Base-by-base conservation (phyloP, 2,113 vertebrate genomes). In the Solea solea region DNA sequence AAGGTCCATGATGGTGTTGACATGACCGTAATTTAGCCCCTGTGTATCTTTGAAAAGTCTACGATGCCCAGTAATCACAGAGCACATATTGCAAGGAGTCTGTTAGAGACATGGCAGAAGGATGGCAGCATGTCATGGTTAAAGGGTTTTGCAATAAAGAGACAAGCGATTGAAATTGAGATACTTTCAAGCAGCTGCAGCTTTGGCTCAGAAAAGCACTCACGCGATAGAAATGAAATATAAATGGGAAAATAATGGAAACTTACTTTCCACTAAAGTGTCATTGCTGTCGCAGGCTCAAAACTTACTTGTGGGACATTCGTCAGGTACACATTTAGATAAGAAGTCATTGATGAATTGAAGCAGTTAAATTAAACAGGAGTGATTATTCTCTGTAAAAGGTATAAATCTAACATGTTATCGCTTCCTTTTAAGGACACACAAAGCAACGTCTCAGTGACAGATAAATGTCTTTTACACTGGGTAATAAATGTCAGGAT, bases 121-220 rank as follows among this genome's bases (percentile, higher is more conserved):
- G 84, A 90, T 81, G 86, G 77, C 79, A 60, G 48, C 14, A 42
- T 72, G 78, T 88, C 84, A 80, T 76, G 69, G 88, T 76, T 82
- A 72, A 87, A 63, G 78, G 42, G 57, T 76, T 88, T 83, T 74
- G 85, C 81, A 86, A 88, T 82, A 77, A 89, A 83, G 79, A 84
- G 78, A 83, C 70, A 80, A 82, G 84, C 64, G 81, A 90, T 82
- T 84, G 82, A 82, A 87, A 86, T 76, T 62, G 69, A 82, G 84
- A 89, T 83, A 86, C 60, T 83, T 66, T 67, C 42, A 46, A 71
- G 74, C 42, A 8, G 69, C 49, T 46, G 9, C 51, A 11, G 59
- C 71, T 81, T 81, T 69, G 69, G 72, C 77, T 86, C 79, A 69
- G 81, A 75, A 34, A 74, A 44, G 64, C 70, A 80, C 46, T 71